A percentile compares a stretch with the other conserved stretches of the same genome.
Conservation (phyloP, 2,797 vertebrate genomes). For the Lithobates sylvaticus region DNA sequence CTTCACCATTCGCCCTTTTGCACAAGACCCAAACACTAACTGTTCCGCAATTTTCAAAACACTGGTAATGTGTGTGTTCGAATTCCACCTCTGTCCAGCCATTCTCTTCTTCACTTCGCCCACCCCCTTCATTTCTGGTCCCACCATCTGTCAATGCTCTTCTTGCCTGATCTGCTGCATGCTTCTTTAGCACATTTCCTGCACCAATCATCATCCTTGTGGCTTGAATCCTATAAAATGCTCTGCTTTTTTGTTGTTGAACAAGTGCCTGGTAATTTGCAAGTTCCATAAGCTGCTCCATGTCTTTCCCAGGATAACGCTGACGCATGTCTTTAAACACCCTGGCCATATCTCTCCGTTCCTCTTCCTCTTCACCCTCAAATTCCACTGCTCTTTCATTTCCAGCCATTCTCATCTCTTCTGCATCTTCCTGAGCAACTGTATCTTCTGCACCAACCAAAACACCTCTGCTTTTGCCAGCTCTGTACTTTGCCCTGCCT, state of each 20-base stretch:
- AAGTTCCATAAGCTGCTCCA: conserved; percentile 86
- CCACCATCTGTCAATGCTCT: conserved; percentile 75
- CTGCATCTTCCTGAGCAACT: conserved; percentile 77
- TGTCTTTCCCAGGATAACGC: conserved; percentile 85
- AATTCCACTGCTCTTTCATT: conserved; percentile 79
- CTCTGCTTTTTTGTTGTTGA: conserved; percentile 87
- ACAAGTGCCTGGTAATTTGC: conserved; percentile 86
- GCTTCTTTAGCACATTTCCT: conserved; percentile 87
- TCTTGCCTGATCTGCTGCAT: conserved; percentile 86
- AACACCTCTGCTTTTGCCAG: conserved; percentile 80
- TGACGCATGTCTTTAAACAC: conserved; percentile 85
- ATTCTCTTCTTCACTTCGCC: conserved; percentile 78
- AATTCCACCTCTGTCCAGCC: conserved; percentile 79
- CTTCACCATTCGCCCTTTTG: conserved; percentile 77
- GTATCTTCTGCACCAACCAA: conserved; percentile 84
- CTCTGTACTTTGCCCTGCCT: conserved; percentile 75
- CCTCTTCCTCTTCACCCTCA: conserved; percentile 81
- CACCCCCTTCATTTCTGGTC: conserved; percentile 71
- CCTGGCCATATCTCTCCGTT: conserved; percentile 83
- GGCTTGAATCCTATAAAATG: conserved; percentile 88
- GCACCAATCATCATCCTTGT: conserved; percentile 90
- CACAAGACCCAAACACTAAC: conserved; percentile 78
- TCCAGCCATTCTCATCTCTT: conserved; percentile 80
- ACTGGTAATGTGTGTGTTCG: conserved; percentile 82
- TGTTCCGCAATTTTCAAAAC: conserved; percentile 87